Evolutionary conservation across 2,888 invertebrate species (phyloP), one percentile per base, ranked within the genome.

Genomic region (Papilio gigon): DNA sequence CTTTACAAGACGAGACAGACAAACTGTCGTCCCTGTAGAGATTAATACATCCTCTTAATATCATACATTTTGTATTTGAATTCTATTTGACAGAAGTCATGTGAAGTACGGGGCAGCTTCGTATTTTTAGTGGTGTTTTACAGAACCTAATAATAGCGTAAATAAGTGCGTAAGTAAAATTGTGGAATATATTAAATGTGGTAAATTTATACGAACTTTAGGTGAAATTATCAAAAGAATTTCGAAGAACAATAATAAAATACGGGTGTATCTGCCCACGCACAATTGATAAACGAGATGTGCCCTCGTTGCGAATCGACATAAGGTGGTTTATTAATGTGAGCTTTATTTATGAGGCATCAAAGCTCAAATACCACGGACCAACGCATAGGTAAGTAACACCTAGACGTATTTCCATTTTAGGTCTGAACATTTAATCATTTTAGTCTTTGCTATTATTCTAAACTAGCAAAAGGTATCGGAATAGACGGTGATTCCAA

Each of bases 201-300:
- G n/a, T n/a, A n/a, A n/a, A n/a, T n/a, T 35, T 35, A 35, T 37
- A 9, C 1, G 4, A 37, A 12, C 12, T 12, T 37, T 12, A 12
- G 14, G 12, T 37, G 12, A 11, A 37, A 37, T n/a, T n/a, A 6
- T 12, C 3, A 8, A 12, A 1, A 20, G 17, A 58, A 44, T 30
- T 42, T 44, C 22, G 59, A n/a, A 59, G 59, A 44, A 27, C 30
- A 65, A 65, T 44, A 44, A 59, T 65, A 44, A n/a, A 65, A 65
- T 58, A 44, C 42, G 40, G 5, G 40, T 44, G 35, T 59, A 35
- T 65, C 42, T 58, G 58, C 59, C 65, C 50, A 64, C 53, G 47
- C 37, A 53, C 63, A 50, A 64, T 50, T 64, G 63, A 64, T 50
- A 64, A 64, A 64, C 22, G 50, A 64, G 63, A 37, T 50, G 37